Base-by-base conservation (phyloP, 2,888 invertebrate species). In the Sinotaia quadrata region DNA sequence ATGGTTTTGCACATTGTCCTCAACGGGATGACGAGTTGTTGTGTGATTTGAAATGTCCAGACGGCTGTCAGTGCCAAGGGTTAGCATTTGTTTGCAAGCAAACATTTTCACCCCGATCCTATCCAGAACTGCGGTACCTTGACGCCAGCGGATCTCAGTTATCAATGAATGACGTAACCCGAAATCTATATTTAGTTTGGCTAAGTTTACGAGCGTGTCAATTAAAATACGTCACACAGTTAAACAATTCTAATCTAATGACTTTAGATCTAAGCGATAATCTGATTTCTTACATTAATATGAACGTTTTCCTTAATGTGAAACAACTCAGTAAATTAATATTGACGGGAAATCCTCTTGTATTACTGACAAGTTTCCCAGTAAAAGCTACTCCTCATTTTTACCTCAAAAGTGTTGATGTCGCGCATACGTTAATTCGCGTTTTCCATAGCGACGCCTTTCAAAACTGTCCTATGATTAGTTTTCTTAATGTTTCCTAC, bases 1-100 rank as follows among this genome's bases (percentile, higher is more conserved):
- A 68, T n/a, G 68, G 68, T 10, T 37, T 56, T 27, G 54, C 59
- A 37, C 68, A 68, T 33, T 68, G 68, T 31, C 68, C 68, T 0
- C 27, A 68, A 15, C 68, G 61, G 24, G 68, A 68, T 27, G 68
- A 68, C 47, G 68, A 68, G 34, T 15, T 33, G 12, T 44, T 68
- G 34, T 68, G 68, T 34, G 8, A 61, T 27, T 12, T 61, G 2
- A 56, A 34, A 8, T 68, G 61, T 27, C 68, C 68, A 2, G 27
- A 33, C 1, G 41, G 58, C 56, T 68, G 68, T 33, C 3, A 34
- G 4, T 62, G 68, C 27, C 31, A 5, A 21, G 54, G 62, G 29
- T 47, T 62, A 56, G 68, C 60, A 10, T 51, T 61, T 10, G 61
- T 44, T 15, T 68, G 68, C 41, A 18, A 12, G 3, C 1, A 1